Conservation (phyloP, 2,888 invertebrate genomes). For the Leptinotarsa peninsularis region DNA sequence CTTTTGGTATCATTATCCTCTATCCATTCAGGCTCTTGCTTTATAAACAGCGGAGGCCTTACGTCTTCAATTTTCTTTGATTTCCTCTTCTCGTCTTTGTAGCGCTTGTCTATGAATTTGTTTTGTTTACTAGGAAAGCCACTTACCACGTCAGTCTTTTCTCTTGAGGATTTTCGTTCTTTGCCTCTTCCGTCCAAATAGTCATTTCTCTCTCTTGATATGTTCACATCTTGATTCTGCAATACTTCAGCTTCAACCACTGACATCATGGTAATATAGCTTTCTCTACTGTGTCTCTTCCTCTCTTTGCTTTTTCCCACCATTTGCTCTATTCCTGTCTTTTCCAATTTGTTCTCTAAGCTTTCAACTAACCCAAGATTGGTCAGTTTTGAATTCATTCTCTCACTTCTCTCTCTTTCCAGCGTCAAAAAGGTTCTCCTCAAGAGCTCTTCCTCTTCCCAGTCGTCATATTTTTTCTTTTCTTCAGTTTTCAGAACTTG, state of each 20-base stretch:
- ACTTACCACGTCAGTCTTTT: slow-evolving; percentile 48
- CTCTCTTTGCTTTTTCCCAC: slow-evolving; percentile 20
- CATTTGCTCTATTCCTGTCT: neutral
- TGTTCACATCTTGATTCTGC: neutral
- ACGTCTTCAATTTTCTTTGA: slow-evolving; percentile 22
- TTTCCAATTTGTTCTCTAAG: neutral
- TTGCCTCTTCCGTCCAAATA: slow-evolving; percentile 1
- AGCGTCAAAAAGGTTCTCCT: neutral
- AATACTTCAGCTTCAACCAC: slow-evolving; percentile 34
- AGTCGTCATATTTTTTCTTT: slow-evolving; percentile 8
- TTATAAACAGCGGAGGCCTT: slow-evolving; percentile 7
- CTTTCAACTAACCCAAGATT: neutral
- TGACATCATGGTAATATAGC: slow-evolving; percentile 35
- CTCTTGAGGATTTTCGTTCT: slow-evolving; percentile 19
- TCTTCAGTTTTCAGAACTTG: neutral
- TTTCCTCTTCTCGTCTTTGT: slow-evolving; percentile 20
- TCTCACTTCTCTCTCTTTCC: neutral
- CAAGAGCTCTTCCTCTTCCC: slow-evolving; percentile 30
- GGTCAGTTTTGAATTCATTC: neutral
- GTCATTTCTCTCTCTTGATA: slow-evolving; percentile 2
- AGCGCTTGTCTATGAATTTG: slow-evolving; percentile 1
- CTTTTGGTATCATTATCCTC: neutral
- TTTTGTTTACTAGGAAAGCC: slow-evolving; percentile 25
- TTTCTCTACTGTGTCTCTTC: slow-evolving; percentile 16
- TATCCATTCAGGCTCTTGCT: slow-evolving; percentile 39